Percentiles rank a stretch among this genome's conserved stretches.
Evolutionary conservation across 2,113 vertebrate species (phyloP).

Genomic region (Psittacula cyanocephala): DNA sequence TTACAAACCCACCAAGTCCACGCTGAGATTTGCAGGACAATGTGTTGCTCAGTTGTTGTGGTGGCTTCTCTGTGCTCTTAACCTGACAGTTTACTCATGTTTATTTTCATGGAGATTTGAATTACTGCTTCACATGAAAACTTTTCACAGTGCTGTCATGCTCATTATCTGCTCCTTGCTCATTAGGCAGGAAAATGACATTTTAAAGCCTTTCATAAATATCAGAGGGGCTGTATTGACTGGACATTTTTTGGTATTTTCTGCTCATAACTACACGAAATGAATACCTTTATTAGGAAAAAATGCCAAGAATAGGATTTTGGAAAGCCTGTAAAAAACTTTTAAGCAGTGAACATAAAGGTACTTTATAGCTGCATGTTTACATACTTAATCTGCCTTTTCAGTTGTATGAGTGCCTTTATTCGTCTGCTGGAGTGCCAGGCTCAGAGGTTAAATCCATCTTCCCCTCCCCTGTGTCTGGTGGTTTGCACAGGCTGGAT

Average conservation of each 20-base stretch:
- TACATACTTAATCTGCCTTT: not conserved
- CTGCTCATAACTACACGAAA: not conserved
- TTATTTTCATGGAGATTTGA: not conserved
- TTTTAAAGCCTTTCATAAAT: not conserved
- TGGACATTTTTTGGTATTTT: not conserved
- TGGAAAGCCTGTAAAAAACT: not conserved
- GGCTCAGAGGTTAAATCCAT: not conserved
- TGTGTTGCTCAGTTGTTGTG: not conserved
- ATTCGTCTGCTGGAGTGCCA: not conserved
- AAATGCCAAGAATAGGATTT: not conserved
- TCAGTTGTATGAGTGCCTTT: not conserved
- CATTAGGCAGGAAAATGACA: not conserved
- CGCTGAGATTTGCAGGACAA: not conserved
- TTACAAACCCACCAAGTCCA: not conserved
- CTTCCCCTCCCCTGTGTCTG: not conserved
- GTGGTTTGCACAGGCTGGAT: not conserved
- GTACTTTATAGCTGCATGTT: not conserved
- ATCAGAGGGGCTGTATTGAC: not conserved
- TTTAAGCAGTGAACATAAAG: not conserved
- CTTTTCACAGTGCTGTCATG: not conserved
- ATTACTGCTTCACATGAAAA: not conserved
- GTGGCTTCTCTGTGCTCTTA: not conserved
- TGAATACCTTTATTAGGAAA: not conserved
- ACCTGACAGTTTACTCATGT: not conserved
- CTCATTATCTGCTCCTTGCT: not conserved